Conservation (phyloP, 2,797 vertebrate genomes). For the Dendrocincla fuliginosa region DNA sequence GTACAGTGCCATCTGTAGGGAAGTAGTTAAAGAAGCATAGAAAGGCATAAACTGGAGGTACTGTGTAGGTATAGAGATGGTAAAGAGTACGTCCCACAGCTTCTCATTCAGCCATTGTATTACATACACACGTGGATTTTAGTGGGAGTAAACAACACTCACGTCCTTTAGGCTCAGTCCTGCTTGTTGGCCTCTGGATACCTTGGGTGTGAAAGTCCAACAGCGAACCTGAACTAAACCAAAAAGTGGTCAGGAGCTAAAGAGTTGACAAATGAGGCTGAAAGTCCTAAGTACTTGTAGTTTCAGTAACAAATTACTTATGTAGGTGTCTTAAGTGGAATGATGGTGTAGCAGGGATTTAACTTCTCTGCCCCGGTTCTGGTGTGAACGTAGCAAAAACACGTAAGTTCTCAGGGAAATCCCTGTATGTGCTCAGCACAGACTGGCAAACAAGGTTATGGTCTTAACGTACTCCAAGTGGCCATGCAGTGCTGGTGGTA, state of each 20-base stretch:
- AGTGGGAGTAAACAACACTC: background rate
- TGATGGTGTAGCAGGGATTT: background rate
- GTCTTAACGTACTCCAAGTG: background rate
- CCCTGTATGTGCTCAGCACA: background rate
- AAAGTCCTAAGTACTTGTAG: background rate
- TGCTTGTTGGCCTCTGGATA: background rate
- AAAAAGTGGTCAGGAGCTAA: background rate
- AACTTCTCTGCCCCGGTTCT: background rate
- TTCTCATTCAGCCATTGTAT: background rate
- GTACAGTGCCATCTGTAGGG: conserved; percentile 70
- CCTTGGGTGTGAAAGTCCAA: background rate
- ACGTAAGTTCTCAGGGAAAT: background rate
- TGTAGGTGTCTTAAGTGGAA: background rate
- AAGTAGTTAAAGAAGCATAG: conserved; percentile 30
- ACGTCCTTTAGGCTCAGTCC: background rate
- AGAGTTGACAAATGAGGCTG: background rate
- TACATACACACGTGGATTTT: background rate
- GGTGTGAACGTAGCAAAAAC: background rate
- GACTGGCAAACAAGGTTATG: background rate
- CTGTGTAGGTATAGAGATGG: background rate
- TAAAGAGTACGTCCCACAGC: background rate
- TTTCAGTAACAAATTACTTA: background rate
- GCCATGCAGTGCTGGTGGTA: background rate
- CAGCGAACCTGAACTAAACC: background rate
- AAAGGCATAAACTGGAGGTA: background rate